Evolutionary conservation across 2,888 invertebrate species (phyloP).

Genomic region (Gnatocerus cornutus): DNA sequence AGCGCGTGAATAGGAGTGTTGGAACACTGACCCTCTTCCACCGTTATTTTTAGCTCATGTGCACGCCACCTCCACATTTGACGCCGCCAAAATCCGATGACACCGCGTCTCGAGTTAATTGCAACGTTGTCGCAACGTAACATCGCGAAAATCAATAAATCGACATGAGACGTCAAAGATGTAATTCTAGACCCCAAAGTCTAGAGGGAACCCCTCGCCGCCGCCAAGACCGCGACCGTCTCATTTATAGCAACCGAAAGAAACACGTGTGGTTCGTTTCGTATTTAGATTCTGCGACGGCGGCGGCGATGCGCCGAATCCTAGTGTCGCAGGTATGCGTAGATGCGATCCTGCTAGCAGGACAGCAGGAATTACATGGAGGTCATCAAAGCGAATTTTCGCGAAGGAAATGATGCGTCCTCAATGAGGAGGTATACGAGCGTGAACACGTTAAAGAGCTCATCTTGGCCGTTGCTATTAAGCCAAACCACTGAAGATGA

Average conservation of each 20-base stretch:
- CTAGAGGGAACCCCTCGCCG: neutral
- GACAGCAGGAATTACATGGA: constrained; percentile 36
- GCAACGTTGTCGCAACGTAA: constrained; percentile 3
- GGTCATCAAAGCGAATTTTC: constrained; percentile 5
- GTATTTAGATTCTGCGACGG: constrained; percentile 23
- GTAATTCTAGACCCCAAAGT: too few species aligned
- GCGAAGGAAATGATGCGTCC: too few species aligned
- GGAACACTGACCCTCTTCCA: constrained; percentile 36
- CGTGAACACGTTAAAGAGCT: neutral
- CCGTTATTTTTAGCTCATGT: constrained; percentile 24
- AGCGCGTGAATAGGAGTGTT: neutral
- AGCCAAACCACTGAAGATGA: neutral
- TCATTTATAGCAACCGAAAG: neutral
- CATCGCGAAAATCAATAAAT: constrained; percentile 20
- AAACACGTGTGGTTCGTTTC: neutral
- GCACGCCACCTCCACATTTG: constrained; percentile 6
- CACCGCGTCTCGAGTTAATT: neutral
- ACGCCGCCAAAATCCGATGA: constrained; percentile 2
- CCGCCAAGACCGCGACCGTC: neutral
- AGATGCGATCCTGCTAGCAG: constrained; percentile 40
- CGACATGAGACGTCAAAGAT: constrained; percentile 7
- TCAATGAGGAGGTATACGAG: neutral
- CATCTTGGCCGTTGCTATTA: too few species aligned
- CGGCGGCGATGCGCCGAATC: constrained; percentile 45
- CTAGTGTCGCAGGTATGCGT: constrained; percentile 44